These are phyloP conservation scores for Cuculus canorus DNA, from an alignment of 2,797 vertebrate species.

Conservation along the genomic window DNA sequence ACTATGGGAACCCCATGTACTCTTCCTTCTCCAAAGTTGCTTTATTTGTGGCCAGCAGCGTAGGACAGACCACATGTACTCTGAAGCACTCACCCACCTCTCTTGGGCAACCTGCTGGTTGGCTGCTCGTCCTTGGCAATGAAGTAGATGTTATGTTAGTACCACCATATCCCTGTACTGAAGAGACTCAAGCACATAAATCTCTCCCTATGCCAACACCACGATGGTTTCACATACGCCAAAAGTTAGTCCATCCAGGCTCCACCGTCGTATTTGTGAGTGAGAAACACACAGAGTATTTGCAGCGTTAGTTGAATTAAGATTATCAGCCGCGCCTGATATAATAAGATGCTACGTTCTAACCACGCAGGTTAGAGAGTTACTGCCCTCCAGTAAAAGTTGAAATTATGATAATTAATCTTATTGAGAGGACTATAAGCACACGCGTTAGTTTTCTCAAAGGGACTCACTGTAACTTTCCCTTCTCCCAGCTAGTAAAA, in stretches of 20 bases:
- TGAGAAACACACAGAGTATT: not conserved
- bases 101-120: not conserved
- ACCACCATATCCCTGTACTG: not conserved
- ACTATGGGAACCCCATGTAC: not conserved
- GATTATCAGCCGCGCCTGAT: not conserved
- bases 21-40: not conserved
- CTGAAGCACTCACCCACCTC: not conserved
- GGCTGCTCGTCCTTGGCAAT: not conserved
- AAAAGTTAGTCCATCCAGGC: not conserved
- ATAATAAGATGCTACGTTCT: not conserved
- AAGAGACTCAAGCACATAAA: not conserved
- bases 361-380: not conserved
- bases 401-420: conserved; percentile 22
- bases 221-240: not conserved
- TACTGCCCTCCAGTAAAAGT: not conserved
- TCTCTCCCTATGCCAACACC: not conserved
- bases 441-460: not conserved
- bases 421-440: not conserved
- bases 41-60: not conserved
- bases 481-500: not conserved
- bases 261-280: not conserved
- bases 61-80: not conserved
- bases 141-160: not conserved
- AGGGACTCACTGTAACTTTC: not conserved
- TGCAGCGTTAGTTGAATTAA: not conserved